A percentile compares a stretch with the other conserved stretches of the same genome.
Evolutionary conservation across 2,888 invertebrate species (phyloP).

Genomic region (Drosophila flavopinicola): DNA sequence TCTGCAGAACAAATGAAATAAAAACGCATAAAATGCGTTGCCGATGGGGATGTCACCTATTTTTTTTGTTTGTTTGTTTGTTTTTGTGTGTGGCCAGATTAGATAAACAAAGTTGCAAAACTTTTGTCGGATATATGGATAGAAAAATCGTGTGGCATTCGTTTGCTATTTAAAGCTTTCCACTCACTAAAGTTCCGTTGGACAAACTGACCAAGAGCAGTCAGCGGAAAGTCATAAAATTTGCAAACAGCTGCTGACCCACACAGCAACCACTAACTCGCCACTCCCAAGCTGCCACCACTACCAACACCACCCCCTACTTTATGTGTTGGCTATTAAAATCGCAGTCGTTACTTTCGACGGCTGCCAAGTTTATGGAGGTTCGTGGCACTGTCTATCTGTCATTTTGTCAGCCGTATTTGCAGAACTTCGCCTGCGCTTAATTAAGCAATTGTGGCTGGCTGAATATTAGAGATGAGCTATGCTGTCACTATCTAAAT

Average conservation of each 20-base stretch:
- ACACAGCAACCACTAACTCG: constrained; percentile 10
- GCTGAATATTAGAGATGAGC: neutral
- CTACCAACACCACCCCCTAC: neutral
- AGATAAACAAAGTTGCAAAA: constrained; percentile 63
- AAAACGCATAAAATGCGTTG: constrained; percentile 69
- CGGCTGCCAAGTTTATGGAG: constrained; percentile 67
- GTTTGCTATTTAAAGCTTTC: constrained; percentile 31
- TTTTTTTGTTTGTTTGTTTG: constrained; percentile 6
- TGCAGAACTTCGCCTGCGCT: constrained; percentile 71
- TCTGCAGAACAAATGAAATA: constrained; percentile 58
- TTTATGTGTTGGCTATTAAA: constrained; percentile 68
- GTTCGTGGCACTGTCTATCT: constrained; percentile 24
- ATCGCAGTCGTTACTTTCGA: constrained; percentile 72
- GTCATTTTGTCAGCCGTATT: constrained; percentile 49
- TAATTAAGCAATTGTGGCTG: constrained; percentile 71
- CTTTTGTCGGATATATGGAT: constrained; percentile 26
- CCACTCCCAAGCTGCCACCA: neutral
- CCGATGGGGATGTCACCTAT: constrained; percentile 34
- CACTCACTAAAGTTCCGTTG: constrained; percentile 46
- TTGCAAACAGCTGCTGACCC: constrained; percentile 48
- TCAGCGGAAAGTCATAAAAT: constrained; percentile 68
- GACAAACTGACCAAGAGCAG: constrained; percentile 57
- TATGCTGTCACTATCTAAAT: neutral
- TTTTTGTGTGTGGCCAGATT: constrained; percentile 53
- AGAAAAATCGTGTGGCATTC: constrained; percentile 16